phyloP scores from a whole-genome alignment of 2,888 invertebrate genomes.

The Exephanes ischioxanthus region DNA sequence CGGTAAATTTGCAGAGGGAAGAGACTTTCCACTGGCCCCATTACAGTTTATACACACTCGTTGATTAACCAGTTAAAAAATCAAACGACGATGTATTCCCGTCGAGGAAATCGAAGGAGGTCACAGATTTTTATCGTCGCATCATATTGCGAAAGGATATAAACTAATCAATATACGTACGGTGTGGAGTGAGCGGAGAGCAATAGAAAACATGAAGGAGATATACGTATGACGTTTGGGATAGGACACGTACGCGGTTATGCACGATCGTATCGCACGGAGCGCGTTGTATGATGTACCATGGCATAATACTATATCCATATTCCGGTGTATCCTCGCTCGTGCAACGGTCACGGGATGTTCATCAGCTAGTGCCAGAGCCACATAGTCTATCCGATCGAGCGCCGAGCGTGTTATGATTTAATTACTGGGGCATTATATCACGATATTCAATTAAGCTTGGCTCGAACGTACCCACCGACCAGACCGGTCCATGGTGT shows the following conservation, averaged over 20 bases:
- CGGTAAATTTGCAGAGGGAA: constrained; percentile 32
- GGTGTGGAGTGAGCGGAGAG: not conserved
- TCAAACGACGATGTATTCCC: not conserved
- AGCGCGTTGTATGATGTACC: constrained; percentile 36
- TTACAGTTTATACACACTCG: not conserved
- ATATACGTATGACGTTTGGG: constrained; percentile 3
- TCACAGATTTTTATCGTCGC: not conserved
- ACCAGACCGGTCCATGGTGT: constrained; percentile 56
- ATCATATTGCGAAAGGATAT: not conserved
- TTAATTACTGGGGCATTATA: constrained; percentile 72
- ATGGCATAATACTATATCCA: constrained; percentile 6
- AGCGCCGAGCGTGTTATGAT: constrained; percentile 68
- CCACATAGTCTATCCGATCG: constrained; percentile 53
- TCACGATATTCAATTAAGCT: constrained; percentile 71
- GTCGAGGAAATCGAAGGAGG: not conserved
- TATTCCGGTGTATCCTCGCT: constrained; percentile 23
- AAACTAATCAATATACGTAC: constrained; percentile 24
- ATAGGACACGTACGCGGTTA: constrained; percentile 34
- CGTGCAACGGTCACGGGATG: constrained; percentile 54
- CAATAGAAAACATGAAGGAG: constrained; percentile 19
- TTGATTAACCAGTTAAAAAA: not conserved
- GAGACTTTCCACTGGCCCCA: not conserved
- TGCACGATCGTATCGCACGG: constrained; percentile 33
- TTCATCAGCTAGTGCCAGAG: constrained; percentile 59
- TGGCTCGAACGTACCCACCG: constrained; percentile 40